Base-by-base conservation (phyloP, 2,888 invertebrate genomes). In the Eilema sororculum region DNA sequence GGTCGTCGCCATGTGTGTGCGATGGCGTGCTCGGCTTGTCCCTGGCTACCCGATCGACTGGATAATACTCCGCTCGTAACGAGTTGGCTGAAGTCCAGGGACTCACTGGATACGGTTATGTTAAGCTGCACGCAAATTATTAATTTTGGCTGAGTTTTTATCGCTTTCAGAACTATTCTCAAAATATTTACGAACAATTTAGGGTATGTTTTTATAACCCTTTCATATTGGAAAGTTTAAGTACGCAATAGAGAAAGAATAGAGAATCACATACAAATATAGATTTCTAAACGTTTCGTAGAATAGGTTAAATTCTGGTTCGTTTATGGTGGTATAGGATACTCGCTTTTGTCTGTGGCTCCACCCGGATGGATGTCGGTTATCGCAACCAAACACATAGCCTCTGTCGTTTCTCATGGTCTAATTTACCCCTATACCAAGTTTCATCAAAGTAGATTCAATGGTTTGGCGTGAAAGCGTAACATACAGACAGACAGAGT, bases 81-180 rank as follows among this genome's bases (percentile, higher is more conserved):
- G 80, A 86, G 84, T 84, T 84, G 84, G 84, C 85, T 68, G 65
- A 67, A 68, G 68, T 79, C 87, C 86, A 86, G 78, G 73, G 71
- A 73, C 79, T 77, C 80, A 71, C 77, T 83, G 75, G 78, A 78
- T 78, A 78, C 76, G 75, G 77, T 78, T 83, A 79, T 82, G 80
- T 84, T 82, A 81, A 84, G 84, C 81, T 81, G 72, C 76, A 84
- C 78, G 82, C 82, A 81, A 83, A 78, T 80, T 83, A 84, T 83
- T 84, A 82, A 84, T 79, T 84, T 79, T 69, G 57, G 65, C 64
- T 52, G 63, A 68, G 67, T 68, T 74, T 76, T 79, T 72, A 79
- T 76, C 46, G 71, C 60, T 73, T 71, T 69, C 71, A 41, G 62
- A 67, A 73, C 33, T 61, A 33, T 68, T 72, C 56, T 64, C 28